A percentile compares a stretch with the other conserved stretches of the same genome.
phyloP scores from a whole-genome alignment of 2,797 vertebrate genomes.

The Lepilemur septentrionalis region DNA sequence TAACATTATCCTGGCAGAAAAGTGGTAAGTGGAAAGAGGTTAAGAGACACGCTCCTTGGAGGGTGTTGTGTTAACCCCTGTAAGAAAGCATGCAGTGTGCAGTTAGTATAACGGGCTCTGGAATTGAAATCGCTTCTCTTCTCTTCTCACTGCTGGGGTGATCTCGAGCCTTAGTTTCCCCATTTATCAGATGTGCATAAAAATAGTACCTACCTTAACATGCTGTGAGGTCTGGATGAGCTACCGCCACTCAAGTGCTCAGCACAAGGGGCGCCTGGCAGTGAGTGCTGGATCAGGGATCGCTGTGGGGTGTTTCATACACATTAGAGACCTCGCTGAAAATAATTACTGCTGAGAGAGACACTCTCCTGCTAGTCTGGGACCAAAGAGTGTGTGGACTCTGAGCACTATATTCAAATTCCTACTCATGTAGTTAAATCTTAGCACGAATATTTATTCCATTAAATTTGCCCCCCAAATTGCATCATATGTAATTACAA shows the following conservation, averaged over 20 bases:
- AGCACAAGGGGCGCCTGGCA: neutral
- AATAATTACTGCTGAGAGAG: neutral
- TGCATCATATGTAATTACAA: constrained; percentile 51
- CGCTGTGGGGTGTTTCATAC: neutral
- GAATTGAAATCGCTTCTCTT: neutral
- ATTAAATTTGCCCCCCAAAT: constrained; percentile 13
- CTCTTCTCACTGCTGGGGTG: neutral
- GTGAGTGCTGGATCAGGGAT: neutral
- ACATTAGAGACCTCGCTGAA: neutral
- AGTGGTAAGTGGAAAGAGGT: neutral
- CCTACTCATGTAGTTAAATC: constrained; percentile 7
- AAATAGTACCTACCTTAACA: neutral
- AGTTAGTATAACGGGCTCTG: neutral
- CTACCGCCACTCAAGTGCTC: neutral
- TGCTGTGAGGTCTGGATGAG: neutral
- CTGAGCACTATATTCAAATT: constrained; percentile 28
- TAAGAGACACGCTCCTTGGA: neutral
- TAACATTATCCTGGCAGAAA: neutral
- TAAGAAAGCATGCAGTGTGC: neutral
- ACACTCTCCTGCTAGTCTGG: neutral
- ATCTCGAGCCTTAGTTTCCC: neutral
- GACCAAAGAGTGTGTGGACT: neutral
- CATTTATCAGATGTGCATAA: neutral
- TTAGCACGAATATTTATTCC: constrained; percentile 48
- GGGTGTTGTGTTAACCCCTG: neutral